Evolutionary conservation across 2,888 invertebrate species (phyloP).

Genomic region (Caenorhabditis sp.): DNA sequence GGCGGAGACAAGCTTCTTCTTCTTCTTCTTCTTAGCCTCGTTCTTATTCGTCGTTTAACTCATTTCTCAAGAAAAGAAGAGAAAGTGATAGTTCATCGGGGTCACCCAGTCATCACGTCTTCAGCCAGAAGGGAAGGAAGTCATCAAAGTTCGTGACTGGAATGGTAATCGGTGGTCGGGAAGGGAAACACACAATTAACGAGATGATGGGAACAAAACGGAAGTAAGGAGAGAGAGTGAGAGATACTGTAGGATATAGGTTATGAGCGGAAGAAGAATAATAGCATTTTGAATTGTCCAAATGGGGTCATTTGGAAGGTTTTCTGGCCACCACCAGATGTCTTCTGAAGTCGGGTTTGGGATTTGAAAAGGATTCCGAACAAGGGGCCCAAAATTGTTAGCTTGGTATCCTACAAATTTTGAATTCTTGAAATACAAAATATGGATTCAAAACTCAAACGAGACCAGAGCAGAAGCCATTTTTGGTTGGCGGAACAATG

Average conservation of each 20-base stretch:
- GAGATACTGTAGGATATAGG: conserved; percentile 14
- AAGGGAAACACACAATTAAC: conserved; percentile 35
- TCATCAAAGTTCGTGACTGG: conserved; percentile 61
- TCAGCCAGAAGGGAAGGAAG: conserved; percentile 34
- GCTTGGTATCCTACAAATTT: too few species aligned
- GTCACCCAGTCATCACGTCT: conserved; percentile 30
- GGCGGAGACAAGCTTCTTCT: conserved; percentile 7
- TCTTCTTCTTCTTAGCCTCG: neutral
- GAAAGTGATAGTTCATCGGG: conserved; percentile 59
- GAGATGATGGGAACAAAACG: conserved; percentile 31
- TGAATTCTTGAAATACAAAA: too few species aligned
- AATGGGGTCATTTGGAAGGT: neutral
- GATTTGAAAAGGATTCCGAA: too few species aligned
- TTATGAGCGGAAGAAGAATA: neutral
- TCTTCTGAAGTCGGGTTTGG: neutral
- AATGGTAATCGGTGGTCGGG: conserved; percentile 50
- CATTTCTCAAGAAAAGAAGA: conserved; percentile 33
- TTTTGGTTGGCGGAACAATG: too few species aligned
- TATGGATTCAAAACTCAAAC: too few species aligned
- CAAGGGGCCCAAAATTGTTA: too few species aligned
- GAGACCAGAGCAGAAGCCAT: too few species aligned
- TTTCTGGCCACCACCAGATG: neutral
- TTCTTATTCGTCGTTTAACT: conserved; percentile 12
- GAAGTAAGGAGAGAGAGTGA: conserved; percentile 4
- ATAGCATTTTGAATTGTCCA: neutral